Evolutionary conservation across 2,113 vertebrate species (phyloP), one percentile per base, ranked within the genome.

Genomic region (Tenebrosternarchus preto): DNA sequence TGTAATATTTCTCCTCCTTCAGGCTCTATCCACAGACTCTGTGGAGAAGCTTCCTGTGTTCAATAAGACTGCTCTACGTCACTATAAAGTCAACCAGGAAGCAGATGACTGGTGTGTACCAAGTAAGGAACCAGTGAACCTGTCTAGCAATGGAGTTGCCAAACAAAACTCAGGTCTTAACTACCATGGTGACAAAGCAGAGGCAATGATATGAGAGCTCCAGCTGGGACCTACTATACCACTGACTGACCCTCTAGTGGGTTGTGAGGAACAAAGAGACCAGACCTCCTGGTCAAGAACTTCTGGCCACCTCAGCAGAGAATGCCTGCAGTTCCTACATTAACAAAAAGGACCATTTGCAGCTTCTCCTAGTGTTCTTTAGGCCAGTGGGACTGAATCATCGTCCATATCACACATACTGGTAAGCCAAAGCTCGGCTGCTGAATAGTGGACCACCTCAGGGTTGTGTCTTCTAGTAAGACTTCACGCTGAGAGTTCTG

Each of bases 21-120:
- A 97, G 95, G 95, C 95, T 1, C 86, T 96, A 85, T 96, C 95
- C 33, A 93, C 95, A 0, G 95, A 97, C 84, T 96, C 95, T 0
- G 94, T 96, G 88, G 95, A 97, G 84, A 90, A 95, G 36, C 87
- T 97, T 77, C 95, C 95, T 0, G 95, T 97, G 56, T 96, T 95
- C 82, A 96, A 96, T 91, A 95, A 95, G 89, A 95, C 95, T 0
- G 94, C 95, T 0, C 93, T 95, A 91, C 92, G 94, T 43, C 93
- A 96, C 89, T 97, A 97, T 87, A 95, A 95, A 85, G 85, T 93
- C 77, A 95, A 85, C 84, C 92, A 95, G 86, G 95, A 96, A 84
- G 95, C 92, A 0, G 95, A 95, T 0, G 95, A 97, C 84, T 97
- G 95, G 95, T 94, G 94, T 0, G 87, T 96, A 16, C 95, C 95